A percentile compares a stretch with the other conserved stretches of the same genome.
phyloP scores from a whole-genome alignment of 2,797 vertebrate species.

The Pseudocheirus occidentalis region DNA sequence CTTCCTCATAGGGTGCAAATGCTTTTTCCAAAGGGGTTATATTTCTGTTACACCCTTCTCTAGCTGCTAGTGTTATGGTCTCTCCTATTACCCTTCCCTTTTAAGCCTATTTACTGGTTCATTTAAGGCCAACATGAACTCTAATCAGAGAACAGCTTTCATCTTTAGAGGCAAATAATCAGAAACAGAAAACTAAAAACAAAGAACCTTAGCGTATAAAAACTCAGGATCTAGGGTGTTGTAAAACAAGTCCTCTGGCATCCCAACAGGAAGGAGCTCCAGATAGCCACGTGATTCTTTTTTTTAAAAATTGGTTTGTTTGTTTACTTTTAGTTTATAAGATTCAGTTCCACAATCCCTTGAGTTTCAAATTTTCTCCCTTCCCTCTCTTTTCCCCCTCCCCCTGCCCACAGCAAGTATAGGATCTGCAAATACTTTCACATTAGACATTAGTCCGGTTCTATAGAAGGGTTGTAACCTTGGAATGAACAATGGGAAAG shows the following conservation, averaged over 20 bases:
- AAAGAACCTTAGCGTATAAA: neutral
- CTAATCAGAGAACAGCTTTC: neutral
- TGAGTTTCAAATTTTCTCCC: too few relatives aligned
- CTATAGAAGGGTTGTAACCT: too few relatives aligned
- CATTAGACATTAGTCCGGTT: too few relatives aligned
- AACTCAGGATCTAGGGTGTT: neutral
- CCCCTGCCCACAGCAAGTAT: too few relatives aligned
- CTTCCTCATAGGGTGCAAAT: constrained; percentile 5
- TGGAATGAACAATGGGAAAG: too few relatives aligned
- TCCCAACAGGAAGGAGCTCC: neutral
- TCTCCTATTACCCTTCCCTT: neutral
- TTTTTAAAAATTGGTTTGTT: too few relatives aligned
- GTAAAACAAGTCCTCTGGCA: neutral
- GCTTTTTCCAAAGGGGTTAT: neutral
- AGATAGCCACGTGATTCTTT: neutral
- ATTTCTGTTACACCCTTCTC: neutral
- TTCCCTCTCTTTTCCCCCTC: too few relatives aligned
- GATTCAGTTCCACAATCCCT: too few relatives aligned
- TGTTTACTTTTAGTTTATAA: too few relatives aligned
- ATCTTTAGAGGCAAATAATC: neutral
- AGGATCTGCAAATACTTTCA: too few relatives aligned
- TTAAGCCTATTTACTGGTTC: neutral
- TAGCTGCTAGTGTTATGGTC: neutral
- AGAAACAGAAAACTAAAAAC: neutral
- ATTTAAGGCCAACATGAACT: neutral